Evolutionary conservation across 2,888 invertebrate species (phyloP).

Genomic region (Dasypogon diadema): DNA sequence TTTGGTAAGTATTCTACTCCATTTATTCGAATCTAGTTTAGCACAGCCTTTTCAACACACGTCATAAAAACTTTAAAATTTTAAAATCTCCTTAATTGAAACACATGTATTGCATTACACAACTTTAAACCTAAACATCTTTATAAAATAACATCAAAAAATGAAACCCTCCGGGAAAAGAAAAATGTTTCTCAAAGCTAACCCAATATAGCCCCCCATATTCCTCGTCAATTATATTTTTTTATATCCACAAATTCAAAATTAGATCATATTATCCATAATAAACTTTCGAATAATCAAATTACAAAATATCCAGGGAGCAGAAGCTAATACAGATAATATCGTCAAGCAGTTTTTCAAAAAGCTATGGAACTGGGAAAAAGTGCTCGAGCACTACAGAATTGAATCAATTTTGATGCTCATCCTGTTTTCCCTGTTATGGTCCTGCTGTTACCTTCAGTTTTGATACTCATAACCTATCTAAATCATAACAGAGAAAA

Average conservation of each 20-base stretch:
- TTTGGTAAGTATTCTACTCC: too few relatives aligned
- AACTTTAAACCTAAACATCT: too few relatives aligned
- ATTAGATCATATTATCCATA: conserved; percentile 32
- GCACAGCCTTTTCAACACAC: too few relatives aligned
- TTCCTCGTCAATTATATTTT: too few relatives aligned
- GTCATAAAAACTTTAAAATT: too few relatives aligned
- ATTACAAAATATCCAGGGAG: conserved; percentile 11
- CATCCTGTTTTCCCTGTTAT: neutral
- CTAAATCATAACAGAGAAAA: conserved; percentile 40
- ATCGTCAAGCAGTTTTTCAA: conserved; percentile 14
- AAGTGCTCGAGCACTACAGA: conserved; percentile 18
- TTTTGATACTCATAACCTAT: neutral
- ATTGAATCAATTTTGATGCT: conserved; percentile 51
- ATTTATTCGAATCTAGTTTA: too few relatives aligned
- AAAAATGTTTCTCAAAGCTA: too few relatives aligned
- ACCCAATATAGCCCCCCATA: too few relatives aligned
- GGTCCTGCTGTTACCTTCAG: neutral
- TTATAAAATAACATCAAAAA: too few relatives aligned
- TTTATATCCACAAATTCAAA: neutral
- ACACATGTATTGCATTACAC: too few relatives aligned
- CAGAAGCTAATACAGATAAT: conserved; percentile 24
- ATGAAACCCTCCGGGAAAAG: too few relatives aligned
- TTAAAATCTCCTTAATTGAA: too few relatives aligned
- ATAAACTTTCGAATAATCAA: conserved; percentile 28
- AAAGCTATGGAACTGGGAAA: neutral